Percentiles rank a stretch among this genome's conserved stretches.
These are phyloP conservation scores for Microcebus murinus DNA, from an alignment of 2,113 vertebrate species.

Conservation along the genomic window DNA sequence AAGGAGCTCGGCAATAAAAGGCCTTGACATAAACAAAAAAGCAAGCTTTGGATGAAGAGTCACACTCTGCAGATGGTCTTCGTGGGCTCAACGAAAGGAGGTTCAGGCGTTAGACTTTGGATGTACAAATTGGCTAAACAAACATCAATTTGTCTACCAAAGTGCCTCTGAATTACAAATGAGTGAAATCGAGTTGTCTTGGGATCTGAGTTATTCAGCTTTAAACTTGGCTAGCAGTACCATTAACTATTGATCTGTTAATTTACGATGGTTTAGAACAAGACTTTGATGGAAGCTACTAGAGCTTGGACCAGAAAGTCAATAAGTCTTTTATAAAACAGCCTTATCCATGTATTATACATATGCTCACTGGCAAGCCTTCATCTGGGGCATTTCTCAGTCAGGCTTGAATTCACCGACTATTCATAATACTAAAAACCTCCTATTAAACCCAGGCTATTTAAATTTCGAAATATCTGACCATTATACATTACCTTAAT, in stretches of 20 bases:
- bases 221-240: constrained; percentile 52
- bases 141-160: constrained; percentile 7
- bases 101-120: background rate
- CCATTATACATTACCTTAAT: constrained; percentile 7
- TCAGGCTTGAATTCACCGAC: background rate
- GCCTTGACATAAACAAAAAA: background rate
- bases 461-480: constrained; percentile 55
- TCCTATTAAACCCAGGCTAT: constrained; percentile 32
- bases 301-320: constrained; percentile 62
- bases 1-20: background rate
- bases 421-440: constrained; percentile 18
- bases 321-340: constrained; percentile 58
- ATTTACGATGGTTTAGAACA: constrained; percentile 56
- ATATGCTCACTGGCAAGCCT: background rate
- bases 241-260: constrained; percentile 56
- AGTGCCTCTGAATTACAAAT: constrained; percentile 43
- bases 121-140: constrained; percentile 3
- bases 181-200: constrained; percentile 50
- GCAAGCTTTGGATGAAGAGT: background rate
- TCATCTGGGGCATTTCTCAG: constrained; percentile 27
- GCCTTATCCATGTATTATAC: background rate
- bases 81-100: background rate
- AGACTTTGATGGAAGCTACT: constrained; percentile 56
- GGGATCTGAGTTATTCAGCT: constrained; percentile 51
- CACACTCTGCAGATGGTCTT: background rate